These are phyloP conservation scores for Hermaeophaga mercurialis DNA, from an alignment of 2,888 invertebrate species.

Conservation along the genomic window DNA sequence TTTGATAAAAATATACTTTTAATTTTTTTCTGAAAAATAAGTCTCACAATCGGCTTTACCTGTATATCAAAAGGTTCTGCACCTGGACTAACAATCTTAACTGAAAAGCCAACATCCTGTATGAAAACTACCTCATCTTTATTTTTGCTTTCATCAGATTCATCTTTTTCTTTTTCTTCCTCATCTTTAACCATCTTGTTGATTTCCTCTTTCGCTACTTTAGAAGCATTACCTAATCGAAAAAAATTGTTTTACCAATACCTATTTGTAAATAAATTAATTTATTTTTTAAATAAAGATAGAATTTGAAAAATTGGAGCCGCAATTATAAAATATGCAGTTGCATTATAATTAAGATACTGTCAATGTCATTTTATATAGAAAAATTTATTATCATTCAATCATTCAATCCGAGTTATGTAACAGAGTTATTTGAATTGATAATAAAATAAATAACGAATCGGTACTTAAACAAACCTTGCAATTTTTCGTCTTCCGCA, in stretches of 20 bases:
- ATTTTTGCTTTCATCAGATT: constrained; percentile 61
- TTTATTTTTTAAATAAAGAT: too few relatives aligned
- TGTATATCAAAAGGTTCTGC: constrained; percentile 93
- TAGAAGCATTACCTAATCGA: constrained; percentile 38
- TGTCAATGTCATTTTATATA: constrained; percentile 10
- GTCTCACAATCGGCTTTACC: too few relatives aligned
- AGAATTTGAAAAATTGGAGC: too few relatives aligned
- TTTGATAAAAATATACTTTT: too few relatives aligned
- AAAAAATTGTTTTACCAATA: too few relatives aligned
- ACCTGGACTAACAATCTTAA: constrained; percentile 92
- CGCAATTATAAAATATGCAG: too few relatives aligned
- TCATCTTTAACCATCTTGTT: constrained; percentile 49
- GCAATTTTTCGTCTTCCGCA: constrained; percentile 30
- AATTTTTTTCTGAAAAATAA: too few relatives aligned
- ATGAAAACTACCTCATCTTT: constrained; percentile 85
- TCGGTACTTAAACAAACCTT: constrained; percentile 34
- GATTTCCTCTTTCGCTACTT: constrained; percentile 48
- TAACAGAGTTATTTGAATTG: constrained; percentile 6
- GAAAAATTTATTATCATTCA: background rate
- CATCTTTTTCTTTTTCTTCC: constrained; percentile 54
- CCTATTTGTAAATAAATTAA: too few relatives aligned
- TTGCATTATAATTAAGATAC: too few relatives aligned
- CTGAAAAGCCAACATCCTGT: constrained; percentile 89
- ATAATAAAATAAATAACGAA: constrained; percentile 4
- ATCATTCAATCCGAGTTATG: constrained; percentile 5